These are phyloP conservation scores for Mellilla xanthometata DNA, from an alignment of 2,888 invertebrate species.

Conservation along the genomic window DNA sequence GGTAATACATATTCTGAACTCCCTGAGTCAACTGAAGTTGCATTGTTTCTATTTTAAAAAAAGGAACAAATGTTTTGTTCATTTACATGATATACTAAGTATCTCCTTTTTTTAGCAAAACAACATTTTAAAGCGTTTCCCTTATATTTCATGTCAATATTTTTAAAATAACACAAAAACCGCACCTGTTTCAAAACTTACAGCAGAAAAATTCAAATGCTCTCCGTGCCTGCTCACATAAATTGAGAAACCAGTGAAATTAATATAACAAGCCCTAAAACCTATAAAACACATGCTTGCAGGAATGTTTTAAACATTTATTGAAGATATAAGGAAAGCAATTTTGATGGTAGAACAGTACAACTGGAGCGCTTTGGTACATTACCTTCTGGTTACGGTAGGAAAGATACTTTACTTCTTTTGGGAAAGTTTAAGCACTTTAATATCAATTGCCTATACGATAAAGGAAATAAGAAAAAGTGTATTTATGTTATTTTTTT, in stretches of 20 bases:
- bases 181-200: slow-evolving; percentile 8
- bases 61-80: too few relatives aligned
- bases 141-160: too few relatives aligned
- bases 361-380: slow-evolving; percentile 62
- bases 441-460: too few relatives aligned
- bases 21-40: too few relatives aligned
- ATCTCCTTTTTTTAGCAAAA: too few relatives aligned
- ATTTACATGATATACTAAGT: too few relatives aligned
- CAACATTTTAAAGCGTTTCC: too few relatives aligned
- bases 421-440: too few relatives aligned
- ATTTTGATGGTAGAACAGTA: slow-evolving; percentile 72
- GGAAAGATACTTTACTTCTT: slow-evolving; percentile 47
- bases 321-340: slow-evolving; percentile 75
- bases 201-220: slow-evolving; percentile 17
- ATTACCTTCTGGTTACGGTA: slow-evolving; percentile 41
- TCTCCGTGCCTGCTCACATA: slow-evolving; percentile 19
- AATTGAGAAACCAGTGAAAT: slow-evolving; percentile 57
- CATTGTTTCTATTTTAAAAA: too few relatives aligned
- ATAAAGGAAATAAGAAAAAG: too few relatives aligned
- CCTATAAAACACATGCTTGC: slow-evolving; percentile 80
- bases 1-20: too few relatives aligned
- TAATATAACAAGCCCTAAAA: slow-evolving; percentile 76
- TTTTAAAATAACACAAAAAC: neutral
- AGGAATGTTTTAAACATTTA: slow-evolving; percentile 75
- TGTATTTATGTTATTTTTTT: too few relatives aligned